These are phyloP conservation scores for Scomber colias DNA, from an alignment of 2,113 vertebrate species.

Conservation along the genomic window DNA sequence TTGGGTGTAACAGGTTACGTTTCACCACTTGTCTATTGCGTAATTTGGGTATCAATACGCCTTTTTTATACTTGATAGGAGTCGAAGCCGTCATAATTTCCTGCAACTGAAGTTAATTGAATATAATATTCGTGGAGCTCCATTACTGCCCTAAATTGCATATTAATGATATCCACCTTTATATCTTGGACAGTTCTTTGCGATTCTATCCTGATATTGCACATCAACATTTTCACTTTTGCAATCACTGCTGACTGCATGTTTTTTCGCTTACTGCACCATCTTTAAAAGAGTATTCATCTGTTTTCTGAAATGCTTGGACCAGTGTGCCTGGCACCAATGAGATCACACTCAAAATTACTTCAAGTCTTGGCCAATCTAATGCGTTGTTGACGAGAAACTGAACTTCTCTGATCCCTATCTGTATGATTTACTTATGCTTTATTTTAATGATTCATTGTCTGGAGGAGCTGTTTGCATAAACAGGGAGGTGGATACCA, in stretches of 20 bases:
- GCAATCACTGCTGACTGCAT: background rate
- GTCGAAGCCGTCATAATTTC: background rate
- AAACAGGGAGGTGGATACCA: conserved; percentile 27
- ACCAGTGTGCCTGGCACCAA: conserved; percentile 14
- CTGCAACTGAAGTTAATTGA: background rate
- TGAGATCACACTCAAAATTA: background rate
- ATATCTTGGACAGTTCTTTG: background rate
- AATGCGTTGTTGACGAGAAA: background rate
- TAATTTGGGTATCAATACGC: background rate
- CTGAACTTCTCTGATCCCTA: conserved; percentile 17
- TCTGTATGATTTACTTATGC: conserved; percentile 26
- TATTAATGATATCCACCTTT: background rate
- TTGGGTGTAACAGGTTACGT: too few species aligned
- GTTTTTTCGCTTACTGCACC: conserved; percentile 4
- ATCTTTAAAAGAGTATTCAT: conserved; percentile 11
- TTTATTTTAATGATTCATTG: conserved; percentile 53
- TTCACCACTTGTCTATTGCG: background rate
- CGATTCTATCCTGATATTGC: background rate
- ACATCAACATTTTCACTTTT: conserved; percentile 11
- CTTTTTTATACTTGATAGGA: background rate
- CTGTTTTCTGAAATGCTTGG: background rate
- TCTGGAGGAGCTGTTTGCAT: conserved; percentile 56
- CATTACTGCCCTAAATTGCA: background rate
- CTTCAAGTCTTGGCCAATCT: conserved; percentile 17
- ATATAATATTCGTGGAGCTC: background rate